Conservation (phyloP, 2,888 invertebrate genomes). For the Coremacera marginata region DNA sequence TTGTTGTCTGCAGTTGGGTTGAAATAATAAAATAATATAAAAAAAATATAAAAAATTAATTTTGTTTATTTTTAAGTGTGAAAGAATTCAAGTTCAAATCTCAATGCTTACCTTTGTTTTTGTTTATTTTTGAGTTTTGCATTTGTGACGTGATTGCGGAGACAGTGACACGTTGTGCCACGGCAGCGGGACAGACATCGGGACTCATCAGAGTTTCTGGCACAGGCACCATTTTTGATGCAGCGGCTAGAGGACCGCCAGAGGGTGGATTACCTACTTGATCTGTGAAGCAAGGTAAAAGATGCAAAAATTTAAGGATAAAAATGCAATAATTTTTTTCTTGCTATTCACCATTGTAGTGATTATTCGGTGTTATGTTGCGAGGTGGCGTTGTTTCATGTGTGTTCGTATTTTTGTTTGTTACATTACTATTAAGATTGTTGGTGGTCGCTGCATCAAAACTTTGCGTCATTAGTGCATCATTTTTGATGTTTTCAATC, state of each 20-base stretch:
- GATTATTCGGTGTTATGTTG: constrained; percentile 67
- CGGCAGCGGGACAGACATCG: constrained; percentile 71
- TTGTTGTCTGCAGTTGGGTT: constrained; percentile 59
- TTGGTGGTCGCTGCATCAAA: constrained; percentile 70
- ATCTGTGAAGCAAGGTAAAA: constrained; percentile 50
- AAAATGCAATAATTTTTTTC: neutral
- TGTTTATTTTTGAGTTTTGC: constrained; percentile 64
- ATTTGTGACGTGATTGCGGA: constrained; percentile 62
- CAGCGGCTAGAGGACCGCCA: constrained; percentile 78
- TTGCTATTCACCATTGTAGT: constrained; percentile 61
- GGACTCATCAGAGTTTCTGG: constrained; percentile 90
- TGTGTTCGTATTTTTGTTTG: constrained; percentile 62
- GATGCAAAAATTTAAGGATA: neutral
- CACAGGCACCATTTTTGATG: constrained; percentile 88
- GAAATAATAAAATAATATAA: constrained; percentile 37
- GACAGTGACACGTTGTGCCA: constrained; percentile 63
- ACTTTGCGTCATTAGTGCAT: constrained; percentile 74
- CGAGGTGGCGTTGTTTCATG: constrained; percentile 67
- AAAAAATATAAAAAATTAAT: constrained; percentile 35
- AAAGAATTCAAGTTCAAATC: neutral
- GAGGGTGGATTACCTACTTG: constrained; percentile 54
- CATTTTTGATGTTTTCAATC: constrained; percentile 68
- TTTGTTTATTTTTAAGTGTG: constrained; percentile 1
- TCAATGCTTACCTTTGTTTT: constrained; percentile 62
- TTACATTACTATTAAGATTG: constrained; percentile 57